Evolutionary conservation across 2,888 invertebrate genomes (phyloP), one percentile per base, ranked within the genome.

Genomic region (Crioceris asparagi): DNA sequence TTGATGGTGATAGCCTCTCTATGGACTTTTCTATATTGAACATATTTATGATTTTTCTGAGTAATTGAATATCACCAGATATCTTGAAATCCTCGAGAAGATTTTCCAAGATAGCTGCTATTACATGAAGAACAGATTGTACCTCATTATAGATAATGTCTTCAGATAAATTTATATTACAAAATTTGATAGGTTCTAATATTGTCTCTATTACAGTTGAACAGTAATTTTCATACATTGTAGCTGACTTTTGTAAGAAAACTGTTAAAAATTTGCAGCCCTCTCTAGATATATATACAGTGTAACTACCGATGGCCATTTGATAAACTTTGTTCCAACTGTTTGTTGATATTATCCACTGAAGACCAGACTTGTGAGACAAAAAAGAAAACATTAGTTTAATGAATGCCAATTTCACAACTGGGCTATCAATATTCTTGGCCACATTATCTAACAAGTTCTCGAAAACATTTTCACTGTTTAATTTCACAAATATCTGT

Each of bases 281-380:
- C 77, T 80, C 78, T 17, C 78, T 69, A 0, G 76, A 71, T 7
- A 84, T 75, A 53, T 83, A 85, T 26, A 84, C 66, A 0, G 84
- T 84, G 41, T 77, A 74, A 57, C 75, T 76, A 36, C 72, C 66
- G 48, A 77, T 72, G 41, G 75, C 76, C 33, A 76, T 71, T 39
- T 67, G 68, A 3, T 83, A 60, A 17, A 82, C 70, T 48, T 76
- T 69, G 40, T 67, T 70, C 83, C 84, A 85, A 10, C 70, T 60
- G 11, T 70, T 75, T 40, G 65, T 67, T 38, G 71, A 62, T n/a
- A 74, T 64, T 3, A 84, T 63, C 76, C 79, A 84, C 17, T 68
- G 62, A 18, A 79, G 57, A 1, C 85, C 84, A 3, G 74, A 67
- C 43, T 67, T 66, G 52, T 84, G 81, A 25, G 66, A 64, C 5